Conservation (phyloP, 2,113 vertebrate genomes). For the Cyanistes caeruleus region DNA sequence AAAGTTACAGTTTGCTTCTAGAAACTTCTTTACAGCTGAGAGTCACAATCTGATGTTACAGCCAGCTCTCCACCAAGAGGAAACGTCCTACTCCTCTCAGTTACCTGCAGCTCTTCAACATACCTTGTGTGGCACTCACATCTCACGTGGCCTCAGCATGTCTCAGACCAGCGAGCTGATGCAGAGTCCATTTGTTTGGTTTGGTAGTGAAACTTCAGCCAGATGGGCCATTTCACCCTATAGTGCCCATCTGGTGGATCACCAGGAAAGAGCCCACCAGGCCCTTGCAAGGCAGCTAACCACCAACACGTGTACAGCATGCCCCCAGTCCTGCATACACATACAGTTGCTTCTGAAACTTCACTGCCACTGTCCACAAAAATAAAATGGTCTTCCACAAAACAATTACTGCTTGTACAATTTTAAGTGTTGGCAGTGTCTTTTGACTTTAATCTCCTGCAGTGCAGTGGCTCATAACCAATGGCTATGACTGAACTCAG, state of each 20-base stretch:
- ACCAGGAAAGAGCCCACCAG: background rate
- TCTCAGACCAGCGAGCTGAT: background rate
- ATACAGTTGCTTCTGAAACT: background rate
- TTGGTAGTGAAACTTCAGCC: background rate
- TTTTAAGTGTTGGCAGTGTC: background rate
- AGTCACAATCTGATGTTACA: background rate
- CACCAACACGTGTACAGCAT: rapidly evolving
- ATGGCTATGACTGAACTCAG: background rate
- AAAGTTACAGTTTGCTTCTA: background rate
- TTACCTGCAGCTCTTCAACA: background rate
- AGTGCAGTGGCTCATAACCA: background rate
- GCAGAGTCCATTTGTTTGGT: background rate
- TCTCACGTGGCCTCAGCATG: rapidly evolving
- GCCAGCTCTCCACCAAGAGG: background rate
- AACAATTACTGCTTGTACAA: background rate
- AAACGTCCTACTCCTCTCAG: background rate
- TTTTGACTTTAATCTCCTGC: background rate
- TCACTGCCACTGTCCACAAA: background rate
- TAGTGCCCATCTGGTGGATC: rapidly evolving
- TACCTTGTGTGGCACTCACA: background rate
- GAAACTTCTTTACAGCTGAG: background rate
- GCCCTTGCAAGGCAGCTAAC: background rate
- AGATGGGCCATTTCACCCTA: background rate
- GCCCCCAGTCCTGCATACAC: background rate
- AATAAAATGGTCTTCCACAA: background rate